Conservation (phyloP, 2,113 vertebrate species). For the Bothrops jararaca region DNA sequence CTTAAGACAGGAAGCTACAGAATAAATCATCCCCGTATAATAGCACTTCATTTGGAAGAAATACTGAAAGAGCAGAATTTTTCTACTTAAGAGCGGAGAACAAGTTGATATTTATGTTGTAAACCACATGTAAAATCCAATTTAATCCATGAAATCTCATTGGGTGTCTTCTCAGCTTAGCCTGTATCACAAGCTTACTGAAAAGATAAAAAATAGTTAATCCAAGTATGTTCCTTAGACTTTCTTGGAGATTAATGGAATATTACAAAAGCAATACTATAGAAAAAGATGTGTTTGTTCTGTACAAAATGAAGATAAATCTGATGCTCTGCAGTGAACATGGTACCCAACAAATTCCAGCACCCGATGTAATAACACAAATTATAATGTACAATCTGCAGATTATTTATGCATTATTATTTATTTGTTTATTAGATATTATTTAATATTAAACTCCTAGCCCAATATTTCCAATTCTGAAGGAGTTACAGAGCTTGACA, state of each 20-base stretch:
- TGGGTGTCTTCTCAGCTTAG: neutral
- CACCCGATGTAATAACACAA: neutral
- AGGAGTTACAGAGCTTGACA: neutral
- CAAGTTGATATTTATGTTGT: neutral
- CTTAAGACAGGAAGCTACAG: neutral
- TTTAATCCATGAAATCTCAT: neutral
- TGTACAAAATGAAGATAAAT: neutral
- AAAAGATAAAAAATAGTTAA: neutral
- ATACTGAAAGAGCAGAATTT: neutral
- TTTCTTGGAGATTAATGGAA: neutral
- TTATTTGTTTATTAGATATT: neutral
- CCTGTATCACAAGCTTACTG: neutral
- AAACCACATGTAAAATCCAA: neutral
- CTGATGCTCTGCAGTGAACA: neutral
- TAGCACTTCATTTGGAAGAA: neutral
- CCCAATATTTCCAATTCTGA: neutral
- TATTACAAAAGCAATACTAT: neutral
- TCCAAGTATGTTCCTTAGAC: neutral
- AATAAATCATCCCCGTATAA: neutral
- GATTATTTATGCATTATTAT: neutral
- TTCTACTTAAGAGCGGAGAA: neutral
- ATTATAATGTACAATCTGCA: neutral
- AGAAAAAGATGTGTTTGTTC: neutral
- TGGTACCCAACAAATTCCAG: neutral
- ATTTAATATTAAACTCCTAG: neutral